A percentile compares a stretch with the other conserved stretches of the same genome.
Conservation (phyloP, 2,888 invertebrate species). For the Xanthia togata region DNA sequence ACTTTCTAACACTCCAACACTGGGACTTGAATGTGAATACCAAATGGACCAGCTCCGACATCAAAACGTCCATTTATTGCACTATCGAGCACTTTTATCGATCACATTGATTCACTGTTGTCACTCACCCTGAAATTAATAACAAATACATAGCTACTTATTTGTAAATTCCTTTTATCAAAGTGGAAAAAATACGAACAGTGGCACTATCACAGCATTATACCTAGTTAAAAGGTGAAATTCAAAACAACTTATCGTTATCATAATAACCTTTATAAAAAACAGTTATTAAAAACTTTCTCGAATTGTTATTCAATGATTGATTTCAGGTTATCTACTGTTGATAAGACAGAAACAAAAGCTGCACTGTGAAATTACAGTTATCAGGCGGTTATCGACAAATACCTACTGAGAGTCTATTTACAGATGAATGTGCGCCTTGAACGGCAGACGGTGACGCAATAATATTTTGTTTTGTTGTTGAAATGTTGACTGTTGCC, state of each 20-base stretch:
- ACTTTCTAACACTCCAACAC: neutral
- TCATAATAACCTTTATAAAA: constrained; percentile 3
- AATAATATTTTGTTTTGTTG: constrained; percentile 10
- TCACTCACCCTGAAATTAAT: constrained; percentile 7
- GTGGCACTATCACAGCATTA: neutral
- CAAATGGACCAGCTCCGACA: neutral
- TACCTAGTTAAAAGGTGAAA: neutral
- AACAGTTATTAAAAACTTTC: constrained; percentile 1
- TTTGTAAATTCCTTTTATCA: neutral
- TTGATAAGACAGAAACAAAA: neutral
- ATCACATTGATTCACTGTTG: neutral
- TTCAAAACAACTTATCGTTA: neutral
- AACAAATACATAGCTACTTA: neutral
- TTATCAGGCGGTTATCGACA: neutral
- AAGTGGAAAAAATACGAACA: neutral
- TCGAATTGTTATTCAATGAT: constrained; percentile 1
- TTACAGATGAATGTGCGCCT: neutral
- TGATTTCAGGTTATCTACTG: neutral
- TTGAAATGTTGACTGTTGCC: neutral
- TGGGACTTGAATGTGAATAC: neutral
- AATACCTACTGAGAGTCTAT: neutral
- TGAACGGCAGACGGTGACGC: too few relatives aligned
- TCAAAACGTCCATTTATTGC: constrained; percentile 8
- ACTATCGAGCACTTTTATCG: neutral
- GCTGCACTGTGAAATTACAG: neutral